Conservation (phyloP, 1,140 invertebrate genomes). For the Eumaeus atala region DNA sequence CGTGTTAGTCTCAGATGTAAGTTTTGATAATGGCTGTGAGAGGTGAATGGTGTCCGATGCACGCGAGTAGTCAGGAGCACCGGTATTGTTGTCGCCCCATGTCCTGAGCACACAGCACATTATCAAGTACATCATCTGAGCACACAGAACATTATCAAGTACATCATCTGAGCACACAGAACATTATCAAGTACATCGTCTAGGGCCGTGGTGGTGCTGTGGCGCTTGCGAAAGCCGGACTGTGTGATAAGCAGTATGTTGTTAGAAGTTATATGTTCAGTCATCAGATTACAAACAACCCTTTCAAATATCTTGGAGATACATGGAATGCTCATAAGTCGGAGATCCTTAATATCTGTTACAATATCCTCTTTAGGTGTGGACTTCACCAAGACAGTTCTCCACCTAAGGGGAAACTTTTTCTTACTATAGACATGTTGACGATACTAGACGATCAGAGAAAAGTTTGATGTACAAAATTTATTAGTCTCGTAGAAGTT, state of each 20-base stretch:
- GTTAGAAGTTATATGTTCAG: slow-evolving; percentile 11
- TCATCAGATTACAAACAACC: slow-evolving; percentile 6
- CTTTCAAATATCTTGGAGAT: slow-evolving; percentile 17
- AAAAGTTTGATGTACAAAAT: too few species aligned
- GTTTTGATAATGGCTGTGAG: background rate
- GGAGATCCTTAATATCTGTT: slow-evolving; percentile 8
- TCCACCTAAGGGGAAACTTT: background rate
- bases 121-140: too few species aligned
- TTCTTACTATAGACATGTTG: too few species aligned
- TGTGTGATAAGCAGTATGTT: slow-evolving; percentile 10
- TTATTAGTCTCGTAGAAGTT: background rate
- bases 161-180: slow-evolving; percentile 11
- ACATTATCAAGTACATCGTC: slow-evolving; percentile 16
- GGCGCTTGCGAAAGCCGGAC: slow-evolving; percentile 18
- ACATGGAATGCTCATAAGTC: slow-evolving; percentile 18
- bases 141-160: too few species aligned
- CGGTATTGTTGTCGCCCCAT: slow-evolving; percentile 1
- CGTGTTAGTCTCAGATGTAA: background rate
- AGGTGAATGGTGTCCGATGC: background rate
- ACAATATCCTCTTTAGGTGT: slow-evolving; percentile 13
- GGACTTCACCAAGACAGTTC: background rate
- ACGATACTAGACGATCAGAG: too few species aligned
- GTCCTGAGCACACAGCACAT: too few species aligned
- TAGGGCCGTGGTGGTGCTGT: slow-evolving; percentile 16
- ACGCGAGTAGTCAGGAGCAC: slow-evolving; percentile 1